Conservation (phyloP, 1,140 invertebrate species). For the Neodiprion virginianus region DNA sequence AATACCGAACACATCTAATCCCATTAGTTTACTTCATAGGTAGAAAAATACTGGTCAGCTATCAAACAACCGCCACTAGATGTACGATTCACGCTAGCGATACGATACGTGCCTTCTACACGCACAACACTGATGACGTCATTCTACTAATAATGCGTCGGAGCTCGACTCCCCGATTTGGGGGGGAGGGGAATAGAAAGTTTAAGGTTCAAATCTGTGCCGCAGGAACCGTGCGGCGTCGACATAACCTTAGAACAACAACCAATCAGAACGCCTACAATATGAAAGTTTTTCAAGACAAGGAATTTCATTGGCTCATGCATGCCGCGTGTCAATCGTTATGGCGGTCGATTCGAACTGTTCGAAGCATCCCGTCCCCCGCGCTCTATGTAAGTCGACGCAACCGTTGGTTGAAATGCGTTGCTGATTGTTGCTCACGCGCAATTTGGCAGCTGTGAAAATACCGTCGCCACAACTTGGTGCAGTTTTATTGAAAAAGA, state of each 20-base stretch:
- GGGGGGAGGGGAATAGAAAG: background rate
- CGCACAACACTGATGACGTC: background rate
- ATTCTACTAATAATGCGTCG: background rate
- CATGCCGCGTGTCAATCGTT: background rate
- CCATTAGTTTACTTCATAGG: background rate
- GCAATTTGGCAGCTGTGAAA: too few relatives aligned
- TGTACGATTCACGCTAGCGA: background rate
- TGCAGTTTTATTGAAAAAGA: too few relatives aligned
- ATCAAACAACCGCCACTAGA: background rate
- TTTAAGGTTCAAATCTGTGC: background rate
- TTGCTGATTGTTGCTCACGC: background rate
- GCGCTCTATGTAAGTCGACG: background rate
- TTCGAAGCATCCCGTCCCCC: background rate
- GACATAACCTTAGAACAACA: background rate
- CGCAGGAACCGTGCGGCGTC: background rate
- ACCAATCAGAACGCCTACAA: too few relatives aligned
- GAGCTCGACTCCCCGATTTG: background rate
- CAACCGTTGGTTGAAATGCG: background rate
- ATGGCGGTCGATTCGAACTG: background rate
- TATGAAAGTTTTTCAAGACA: background rate
- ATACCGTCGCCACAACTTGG: too few relatives aligned
- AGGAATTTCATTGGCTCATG: background rate
- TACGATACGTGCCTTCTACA: background rate
- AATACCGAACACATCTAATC: background rate
- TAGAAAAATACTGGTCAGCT: background rate